Conservation (phyloP, 1,140 invertebrate species). For the Macrobrachium nipponense region DNA sequence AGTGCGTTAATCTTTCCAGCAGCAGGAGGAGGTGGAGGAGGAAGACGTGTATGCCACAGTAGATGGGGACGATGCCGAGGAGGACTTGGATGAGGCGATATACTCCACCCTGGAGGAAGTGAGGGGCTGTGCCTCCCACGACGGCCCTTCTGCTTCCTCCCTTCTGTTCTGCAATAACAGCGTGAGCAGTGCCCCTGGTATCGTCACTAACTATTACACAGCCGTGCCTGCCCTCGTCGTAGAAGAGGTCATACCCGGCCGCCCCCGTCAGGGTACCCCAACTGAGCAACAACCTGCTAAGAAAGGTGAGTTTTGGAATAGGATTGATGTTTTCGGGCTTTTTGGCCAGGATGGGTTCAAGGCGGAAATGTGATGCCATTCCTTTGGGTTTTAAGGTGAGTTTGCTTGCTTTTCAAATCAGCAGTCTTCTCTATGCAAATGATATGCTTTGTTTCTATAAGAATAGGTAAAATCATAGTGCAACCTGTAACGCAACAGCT, state of each 20-base stretch:
- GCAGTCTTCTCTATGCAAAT: no score
- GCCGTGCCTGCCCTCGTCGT: constrained; percentile 50
- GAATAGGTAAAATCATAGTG: no score
- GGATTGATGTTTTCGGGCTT: no score
- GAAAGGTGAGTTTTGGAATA: background rate
- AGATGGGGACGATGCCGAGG: constrained; percentile 37
- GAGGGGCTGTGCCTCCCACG: background rate
- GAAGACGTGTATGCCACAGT: constrained; percentile 45
- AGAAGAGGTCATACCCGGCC: constrained; percentile 33
- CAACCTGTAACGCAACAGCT: no score
- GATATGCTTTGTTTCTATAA: no score
- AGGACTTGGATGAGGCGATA: constrained; percentile 36
- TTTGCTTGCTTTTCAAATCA: no score
- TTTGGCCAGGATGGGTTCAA: no score
- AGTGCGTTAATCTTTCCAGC: background rate
- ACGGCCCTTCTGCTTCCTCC: background rate
- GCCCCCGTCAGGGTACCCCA: background rate
- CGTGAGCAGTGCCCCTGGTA: background rate
- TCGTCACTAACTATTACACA: constrained; percentile 27
- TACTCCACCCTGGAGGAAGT: constrained; percentile 50
- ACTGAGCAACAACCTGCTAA: background rate
- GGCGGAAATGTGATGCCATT: no score
- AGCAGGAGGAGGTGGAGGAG: constrained; percentile 6
- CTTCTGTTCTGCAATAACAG: constrained; percentile 7
- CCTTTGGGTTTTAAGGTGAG: no score